Conservation (phyloP, 1,140 invertebrate species). For the Eriocheir sinensis region DNA sequence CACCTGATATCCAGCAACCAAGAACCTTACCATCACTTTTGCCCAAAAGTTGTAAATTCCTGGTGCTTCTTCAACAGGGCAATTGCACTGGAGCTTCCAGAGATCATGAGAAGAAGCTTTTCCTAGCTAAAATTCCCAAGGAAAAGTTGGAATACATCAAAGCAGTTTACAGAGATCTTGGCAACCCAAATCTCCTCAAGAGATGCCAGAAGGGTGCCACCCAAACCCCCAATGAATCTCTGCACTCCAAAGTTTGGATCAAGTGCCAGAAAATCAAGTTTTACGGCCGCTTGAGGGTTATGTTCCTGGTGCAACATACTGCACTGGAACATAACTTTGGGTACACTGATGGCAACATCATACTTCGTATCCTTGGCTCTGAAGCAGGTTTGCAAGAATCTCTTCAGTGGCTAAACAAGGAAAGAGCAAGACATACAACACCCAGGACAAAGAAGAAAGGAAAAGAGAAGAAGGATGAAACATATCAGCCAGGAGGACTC, state of each 20-base stretch:
- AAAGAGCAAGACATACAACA: background rate
- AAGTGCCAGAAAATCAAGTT: background rate
- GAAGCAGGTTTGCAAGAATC: background rate
- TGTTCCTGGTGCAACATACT: too few species aligned
- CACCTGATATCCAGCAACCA: conserved; percentile 29
- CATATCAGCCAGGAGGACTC: background rate
- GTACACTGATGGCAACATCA: too few species aligned
- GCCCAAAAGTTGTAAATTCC: background rate
- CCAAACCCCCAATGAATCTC: conserved; percentile 27
- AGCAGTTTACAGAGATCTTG: background rate
- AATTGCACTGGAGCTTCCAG: background rate
- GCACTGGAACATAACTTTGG: too few species aligned
- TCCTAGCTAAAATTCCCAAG: conserved; percentile 19
- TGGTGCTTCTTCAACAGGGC: background rate
- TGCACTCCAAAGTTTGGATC: conserved; percentile 39
- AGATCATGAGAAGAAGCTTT: background rate
- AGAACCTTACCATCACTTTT: background rate
- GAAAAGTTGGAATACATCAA: conserved; percentile 35
- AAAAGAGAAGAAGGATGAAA: background rate
- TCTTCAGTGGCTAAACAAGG: background rate
- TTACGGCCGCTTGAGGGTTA: background rate
- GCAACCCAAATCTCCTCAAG: background rate
- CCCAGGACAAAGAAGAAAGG: background rate
- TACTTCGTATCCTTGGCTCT: too few species aligned
- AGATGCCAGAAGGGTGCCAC: conserved; percentile 27